Percentiles rank a stretch among this genome's conserved stretches.
Conservation (phyloP, 2,888 invertebrate species). For the Gastracanthus pulcherrimus region DNA sequence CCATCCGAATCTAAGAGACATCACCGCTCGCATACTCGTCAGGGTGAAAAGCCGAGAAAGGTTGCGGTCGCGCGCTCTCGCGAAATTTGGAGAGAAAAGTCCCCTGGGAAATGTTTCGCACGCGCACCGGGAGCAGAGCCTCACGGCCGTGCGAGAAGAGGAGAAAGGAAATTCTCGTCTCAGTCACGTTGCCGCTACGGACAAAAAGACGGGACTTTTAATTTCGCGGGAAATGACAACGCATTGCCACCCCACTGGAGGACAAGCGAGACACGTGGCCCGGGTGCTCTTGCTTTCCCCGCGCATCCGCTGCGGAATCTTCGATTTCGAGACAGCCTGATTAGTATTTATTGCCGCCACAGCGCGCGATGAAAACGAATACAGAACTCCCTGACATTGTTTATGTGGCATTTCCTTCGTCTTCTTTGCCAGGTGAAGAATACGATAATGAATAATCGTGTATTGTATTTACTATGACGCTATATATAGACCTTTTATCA, state of each 20-base stretch:
- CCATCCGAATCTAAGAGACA: too few species aligned
- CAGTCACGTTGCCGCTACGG: background rate
- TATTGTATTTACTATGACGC: too few species aligned
- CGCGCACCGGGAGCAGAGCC: background rate
- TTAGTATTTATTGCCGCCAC: slow-evolving; percentile 13
- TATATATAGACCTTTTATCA: too few species aligned
- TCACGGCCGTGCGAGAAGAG: slow-evolving; percentile 56
- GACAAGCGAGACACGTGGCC: too few species aligned
- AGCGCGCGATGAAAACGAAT: background rate
- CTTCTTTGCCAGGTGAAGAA: too few species aligned
- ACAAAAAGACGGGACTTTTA: slow-evolving; percentile 63
- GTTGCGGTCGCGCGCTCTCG: slow-evolving; percentile 1
- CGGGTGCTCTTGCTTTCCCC: background rate
- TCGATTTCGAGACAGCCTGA: background rate
- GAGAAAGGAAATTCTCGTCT: background rate
- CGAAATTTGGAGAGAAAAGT: background rate
- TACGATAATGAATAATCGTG: too few species aligned
- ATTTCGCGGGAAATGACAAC: slow-evolving; percentile 50
- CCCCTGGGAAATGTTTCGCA: background rate
- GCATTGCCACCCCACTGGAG: background rate
- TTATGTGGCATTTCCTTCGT: background rate
- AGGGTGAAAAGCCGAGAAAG: slow-evolving; percentile 40
- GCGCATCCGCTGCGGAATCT: background rate
- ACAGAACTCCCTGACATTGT: background rate
- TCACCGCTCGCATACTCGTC: too few species aligned